These are phyloP conservation scores for Metellina segmentata DNA, from an alignment of 2,888 invertebrate genomes.

Conservation along the genomic window DNA sequence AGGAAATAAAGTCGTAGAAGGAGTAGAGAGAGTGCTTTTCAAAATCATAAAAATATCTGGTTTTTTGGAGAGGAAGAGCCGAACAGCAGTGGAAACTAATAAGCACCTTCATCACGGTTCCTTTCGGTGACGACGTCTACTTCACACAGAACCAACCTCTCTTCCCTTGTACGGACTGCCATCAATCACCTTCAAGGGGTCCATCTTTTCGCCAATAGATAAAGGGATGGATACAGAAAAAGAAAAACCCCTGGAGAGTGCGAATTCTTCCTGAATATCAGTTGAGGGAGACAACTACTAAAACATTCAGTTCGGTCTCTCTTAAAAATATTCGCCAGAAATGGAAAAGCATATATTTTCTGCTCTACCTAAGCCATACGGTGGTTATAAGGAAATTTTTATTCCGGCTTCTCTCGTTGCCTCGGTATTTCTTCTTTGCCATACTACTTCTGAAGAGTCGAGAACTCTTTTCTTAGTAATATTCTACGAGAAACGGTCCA, in stretches of 20 bases:
- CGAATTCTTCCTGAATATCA: conserved; percentile 72
- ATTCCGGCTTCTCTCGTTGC: conserved; percentile 58
- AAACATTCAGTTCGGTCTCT: conserved; percentile 75
- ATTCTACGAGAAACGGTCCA: conserved; percentile 49
- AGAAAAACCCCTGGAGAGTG: conserved; percentile 52
- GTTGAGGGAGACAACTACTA: conserved; percentile 74
- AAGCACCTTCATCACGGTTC: conserved; percentile 68
- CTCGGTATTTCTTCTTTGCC: conserved; percentile 37
- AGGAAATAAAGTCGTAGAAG: conserved; percentile 50
- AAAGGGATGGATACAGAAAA: conserved; percentile 56
- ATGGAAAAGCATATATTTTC: conserved; percentile 74
- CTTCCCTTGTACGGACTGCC: conserved; percentile 45
- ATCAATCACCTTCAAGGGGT: conserved; percentile 74
- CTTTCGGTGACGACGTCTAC: conserved; percentile 34
- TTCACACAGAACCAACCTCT: conserved; percentile 46
- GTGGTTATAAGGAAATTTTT: conserved; percentile 69
- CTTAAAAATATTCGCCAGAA: conserved; percentile 71
- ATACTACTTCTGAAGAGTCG: conserved; percentile 25
- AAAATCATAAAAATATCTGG: conserved; percentile 67
- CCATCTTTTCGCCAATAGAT: conserved; percentile 73
- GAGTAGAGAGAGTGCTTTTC: conserved; percentile 70
- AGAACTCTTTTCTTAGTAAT: conserved; percentile 34
- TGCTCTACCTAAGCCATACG: conserved; percentile 68
- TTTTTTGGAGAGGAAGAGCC: conserved; percentile 43
- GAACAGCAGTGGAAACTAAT: conserved; percentile 65